Base-by-base conservation (phyloP, 2,113 vertebrate genomes). In the Odontophorus gujanensis region DNA sequence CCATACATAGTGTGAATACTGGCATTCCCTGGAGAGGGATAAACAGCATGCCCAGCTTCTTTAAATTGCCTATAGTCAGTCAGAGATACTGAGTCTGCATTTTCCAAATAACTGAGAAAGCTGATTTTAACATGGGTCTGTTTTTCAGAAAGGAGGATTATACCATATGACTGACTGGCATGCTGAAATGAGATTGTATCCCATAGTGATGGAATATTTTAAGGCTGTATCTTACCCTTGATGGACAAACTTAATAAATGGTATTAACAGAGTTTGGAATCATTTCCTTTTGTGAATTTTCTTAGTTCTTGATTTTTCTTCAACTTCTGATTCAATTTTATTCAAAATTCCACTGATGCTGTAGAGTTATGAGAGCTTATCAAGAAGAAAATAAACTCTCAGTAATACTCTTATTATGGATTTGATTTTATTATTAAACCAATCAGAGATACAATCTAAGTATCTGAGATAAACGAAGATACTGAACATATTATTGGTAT, bases 61-160 rank as follows among this genome's bases (percentile, higher is more conserved):
- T 93, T 67, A 78, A 82, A 89, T 66, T 80, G 45, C 15, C 34
- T 89, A 6, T 63, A 83, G 67, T 73, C 62, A 82, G 22, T 22
- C 68, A 69, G 75, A 85, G 32, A 32, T 82, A 47, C 19, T 34
- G 59, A 21, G 47, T 19, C 47, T 85, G 50, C 67, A 85, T 91
- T 95, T 95, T 91, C 38, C 59, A 91, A 74, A 82, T 62, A 76
- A 59, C 34, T 80, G 74, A 87, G 62, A 87, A 91, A 81, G 63
- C 26, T 82, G 66, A 69, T 91, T 92, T 87, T 76, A 93, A 81
- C 30, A 73, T 30, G 22, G 61, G 6, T 61, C 24, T 82, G 15
- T 25, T 89, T 93, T 73, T 76, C 51, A 82, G 67, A 82, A 91
- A 73, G 38, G 58, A 7, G 7, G 11, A 84, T 89, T 79, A 51